These are phyloP conservation scores for Melinaea menophilus DNA, from an alignment of 2,888 invertebrate genomes.

Conservation along the genomic window DNA sequence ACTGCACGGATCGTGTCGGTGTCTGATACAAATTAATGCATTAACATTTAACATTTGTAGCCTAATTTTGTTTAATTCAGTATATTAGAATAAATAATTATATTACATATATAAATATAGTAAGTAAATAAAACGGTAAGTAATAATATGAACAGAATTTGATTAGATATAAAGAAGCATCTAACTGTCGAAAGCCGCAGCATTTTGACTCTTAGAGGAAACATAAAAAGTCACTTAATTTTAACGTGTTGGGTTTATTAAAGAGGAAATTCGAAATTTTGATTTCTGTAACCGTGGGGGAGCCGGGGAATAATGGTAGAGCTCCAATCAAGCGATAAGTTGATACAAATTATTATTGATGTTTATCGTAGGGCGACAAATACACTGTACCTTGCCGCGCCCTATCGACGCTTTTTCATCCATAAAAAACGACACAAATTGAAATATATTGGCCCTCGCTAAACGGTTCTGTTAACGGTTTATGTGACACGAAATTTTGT, in stretches of 20 bases:
- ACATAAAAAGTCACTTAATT: slow-evolving; percentile 7
- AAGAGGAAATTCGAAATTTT: slow-evolving; percentile 4
- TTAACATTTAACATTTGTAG: not conserved
- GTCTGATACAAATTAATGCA: not conserved
- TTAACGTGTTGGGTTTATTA: slow-evolving; percentile 1
- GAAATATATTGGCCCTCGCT: slow-evolving; percentile 31
- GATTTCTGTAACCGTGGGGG: slow-evolving; percentile 8
- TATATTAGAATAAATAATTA: not conserved
- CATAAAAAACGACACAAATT: slow-evolving; percentile 34
- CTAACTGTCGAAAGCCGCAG: not conserved
- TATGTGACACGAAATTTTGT: not conserved
- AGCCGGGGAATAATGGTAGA: slow-evolving; percentile 16
- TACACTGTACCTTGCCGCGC: slow-evolving; percentile 27
- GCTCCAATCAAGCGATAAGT: slow-evolving; percentile 31
- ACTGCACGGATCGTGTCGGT: slow-evolving; percentile 1
- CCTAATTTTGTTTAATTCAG: not conserved
- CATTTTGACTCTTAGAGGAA: not conserved
- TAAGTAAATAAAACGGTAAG: no score
- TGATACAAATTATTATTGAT: slow-evolving; percentile 36
- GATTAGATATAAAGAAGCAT: slow-evolving; percentile 1
- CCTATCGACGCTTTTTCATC: slow-evolving; percentile 34
- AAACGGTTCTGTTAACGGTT: slow-evolving; percentile 8
- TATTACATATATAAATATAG: not conserved
- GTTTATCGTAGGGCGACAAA: slow-evolving; percentile 30
- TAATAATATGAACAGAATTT: not conserved